Percentiles rank a stretch among this genome's conserved stretches.
These are phyloP conservation scores for Babylonia areolata DNA, from an alignment of 1,140 invertebrate genomes.

Conservation along the genomic window DNA sequence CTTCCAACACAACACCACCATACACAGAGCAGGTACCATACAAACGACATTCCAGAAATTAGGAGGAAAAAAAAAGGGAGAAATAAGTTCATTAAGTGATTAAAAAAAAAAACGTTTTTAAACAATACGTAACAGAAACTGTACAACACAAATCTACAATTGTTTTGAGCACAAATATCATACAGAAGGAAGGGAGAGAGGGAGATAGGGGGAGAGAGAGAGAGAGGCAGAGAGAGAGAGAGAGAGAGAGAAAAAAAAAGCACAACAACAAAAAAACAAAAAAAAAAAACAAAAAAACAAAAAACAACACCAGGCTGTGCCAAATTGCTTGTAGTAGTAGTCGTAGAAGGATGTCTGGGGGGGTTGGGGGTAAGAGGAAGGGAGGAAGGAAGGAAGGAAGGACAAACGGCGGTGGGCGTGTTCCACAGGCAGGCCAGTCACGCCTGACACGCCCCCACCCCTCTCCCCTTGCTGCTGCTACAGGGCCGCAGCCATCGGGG, in stretches of 20 bases:
- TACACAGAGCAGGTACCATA: not conserved
- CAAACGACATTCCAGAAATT: not conserved
- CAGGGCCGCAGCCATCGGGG: no score
- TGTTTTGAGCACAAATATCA: slow-evolving; percentile 20
- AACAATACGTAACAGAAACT: not conserved
- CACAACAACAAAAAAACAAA: slow-evolving; percentile 3
- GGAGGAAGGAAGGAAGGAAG: no score
- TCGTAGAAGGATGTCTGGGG: not conserved
- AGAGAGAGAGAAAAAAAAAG: no score
- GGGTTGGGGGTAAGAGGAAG: not conserved
- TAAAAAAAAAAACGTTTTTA: not conserved
- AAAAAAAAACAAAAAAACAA: slow-evolving; percentile 18
- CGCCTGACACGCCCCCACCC: no score
- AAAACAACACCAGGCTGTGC: not conserved
- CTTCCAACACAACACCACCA: not conserved
- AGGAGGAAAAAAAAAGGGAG: slow-evolving; percentile 17
- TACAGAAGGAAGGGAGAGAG: not conserved
- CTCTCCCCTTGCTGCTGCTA: no score
- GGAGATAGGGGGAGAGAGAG: no score
- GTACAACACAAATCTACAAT: slow-evolving; percentile 2
- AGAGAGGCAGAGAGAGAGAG: no score
- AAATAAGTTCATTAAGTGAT: not conserved
- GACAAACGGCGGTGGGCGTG: no score
- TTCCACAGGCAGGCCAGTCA: no score
- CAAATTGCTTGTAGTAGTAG: slow-evolving; percentile 3